These are phyloP conservation scores for Thryonomys swinderianus DNA, from an alignment of 2,113 vertebrate species.

Conservation along the genomic window DNA sequence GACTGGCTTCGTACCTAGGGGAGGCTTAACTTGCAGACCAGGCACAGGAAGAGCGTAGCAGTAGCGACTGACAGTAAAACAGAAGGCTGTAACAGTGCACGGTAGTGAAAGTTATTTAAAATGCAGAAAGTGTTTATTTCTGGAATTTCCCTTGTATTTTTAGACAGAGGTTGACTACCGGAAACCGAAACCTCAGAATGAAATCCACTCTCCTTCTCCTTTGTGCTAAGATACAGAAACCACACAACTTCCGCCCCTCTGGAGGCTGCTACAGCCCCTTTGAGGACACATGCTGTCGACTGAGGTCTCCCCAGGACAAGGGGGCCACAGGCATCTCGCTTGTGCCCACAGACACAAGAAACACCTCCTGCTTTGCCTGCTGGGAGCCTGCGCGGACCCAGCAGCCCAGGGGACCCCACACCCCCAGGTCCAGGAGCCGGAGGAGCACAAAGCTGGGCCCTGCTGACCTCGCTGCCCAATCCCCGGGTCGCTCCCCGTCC, in stretches of 20 bases:
- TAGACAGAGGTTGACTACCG: background rate
- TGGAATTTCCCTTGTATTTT: background rate
- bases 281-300: background rate
- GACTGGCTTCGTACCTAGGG: background rate
- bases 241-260: background rate
- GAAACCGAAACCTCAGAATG: background rate
- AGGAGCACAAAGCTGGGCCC: background rate
- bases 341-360: background rate
- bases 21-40: background rate
- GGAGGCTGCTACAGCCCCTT: fast-evolving
- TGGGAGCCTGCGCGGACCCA: no score
- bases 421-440: background rate
- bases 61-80: background rate
- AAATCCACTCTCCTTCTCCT: background rate
- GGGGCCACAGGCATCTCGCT: background rate
- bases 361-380: background rate
- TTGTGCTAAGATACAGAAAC: background rate
- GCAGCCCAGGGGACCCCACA: background rate
- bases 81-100: fast-evolving
- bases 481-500: background rate
- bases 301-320: background rate
- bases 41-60: background rate
- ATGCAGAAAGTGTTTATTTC: background rate
- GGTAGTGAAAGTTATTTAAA: background rate
- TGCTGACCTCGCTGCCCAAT: no score